Conservation (phyloP, 2,113 vertebrate species). For the mouse (Mus musculus) region GRCm39 chr15:96936501-96937000, state of each 20-base stretch:
- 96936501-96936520: not conserved
- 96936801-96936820: not conserved
- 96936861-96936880: not conserved
- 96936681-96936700: constrained; percentile 26
- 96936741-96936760: not conserved
- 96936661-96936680: not conserved
- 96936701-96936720: not conserved
- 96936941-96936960: not conserved
- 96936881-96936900: constrained; percentile 15
- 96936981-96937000: not conserved
- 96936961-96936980: not conserved
- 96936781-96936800: not conserved
- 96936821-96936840: constrained; percentile 34
- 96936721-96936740: constrained; percentile 20
- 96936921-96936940: too few species aligned
- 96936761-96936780: constrained; percentile 51
- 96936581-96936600: not conserved
- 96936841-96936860: not conserved
- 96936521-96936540: not conserved
- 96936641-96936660: constrained; percentile 21
- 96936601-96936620: constrained; percentile 28
- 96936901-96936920: too few species aligned
- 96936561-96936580: not conserved
- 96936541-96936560: not conserved
- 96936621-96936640: not conserved